Conservation (phyloP, 2,797 vertebrate genomes). For the Rhinophrynus dorsalis region DNA sequence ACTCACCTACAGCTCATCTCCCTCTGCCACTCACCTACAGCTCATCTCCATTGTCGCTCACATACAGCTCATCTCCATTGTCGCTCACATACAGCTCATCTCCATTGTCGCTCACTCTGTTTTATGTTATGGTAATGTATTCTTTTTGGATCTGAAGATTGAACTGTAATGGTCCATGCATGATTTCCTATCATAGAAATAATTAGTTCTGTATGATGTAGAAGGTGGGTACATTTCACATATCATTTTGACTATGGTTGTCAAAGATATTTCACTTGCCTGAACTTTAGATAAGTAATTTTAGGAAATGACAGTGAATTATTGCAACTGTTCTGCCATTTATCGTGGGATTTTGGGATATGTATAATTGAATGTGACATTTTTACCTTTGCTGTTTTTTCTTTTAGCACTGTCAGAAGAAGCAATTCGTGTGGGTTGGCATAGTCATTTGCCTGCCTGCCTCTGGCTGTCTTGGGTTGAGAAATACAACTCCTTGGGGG, state of each 20-base stretch:
- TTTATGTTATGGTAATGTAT: no score
- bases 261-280: background rate
- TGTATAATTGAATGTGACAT: constrained; percentile 22
- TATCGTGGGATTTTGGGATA: background rate
- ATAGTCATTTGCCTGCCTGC: no score
- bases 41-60: no score
- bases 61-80: no score
- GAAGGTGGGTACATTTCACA: background rate
- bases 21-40: no score
- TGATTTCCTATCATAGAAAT: background rate
- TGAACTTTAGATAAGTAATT: background rate
- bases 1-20: no score
- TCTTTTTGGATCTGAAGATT: background rate
- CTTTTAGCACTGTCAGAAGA: no score
- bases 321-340: background rate
- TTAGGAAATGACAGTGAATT: constrained; percentile 17
- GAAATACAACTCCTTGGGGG: no score
- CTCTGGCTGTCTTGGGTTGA: no score
- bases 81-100: no score
- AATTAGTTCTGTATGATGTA: background rate
- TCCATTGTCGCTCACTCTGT: no score
- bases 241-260: constrained; percentile 7
- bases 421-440: no score
- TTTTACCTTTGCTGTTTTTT: background rate
- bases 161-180: background rate